Evolutionary conservation across 2,888 invertebrate species (phyloP), one percentile per base, ranked within the genome.

Genomic region (Athetis lepigone): DNA sequence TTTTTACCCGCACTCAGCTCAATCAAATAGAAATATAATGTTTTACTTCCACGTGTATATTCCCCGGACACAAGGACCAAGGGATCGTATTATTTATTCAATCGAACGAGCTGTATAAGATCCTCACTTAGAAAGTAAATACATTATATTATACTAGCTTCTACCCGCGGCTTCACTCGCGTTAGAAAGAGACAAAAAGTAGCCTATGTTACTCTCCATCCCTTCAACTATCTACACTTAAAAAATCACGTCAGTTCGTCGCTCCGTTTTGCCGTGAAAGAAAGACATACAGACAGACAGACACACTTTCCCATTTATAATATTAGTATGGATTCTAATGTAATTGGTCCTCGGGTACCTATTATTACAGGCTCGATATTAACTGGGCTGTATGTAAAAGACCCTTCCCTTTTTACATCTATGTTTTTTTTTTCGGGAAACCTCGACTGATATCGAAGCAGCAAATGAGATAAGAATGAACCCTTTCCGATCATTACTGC

Each of bases 41-140:
- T 40, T 16, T 25, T n/a, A 33, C n/a, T 43, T 6, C 21, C 69
- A 66, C 73, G 69, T 58, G 73, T 52, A 5, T 43, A 65, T 46
- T 47, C 72, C 42, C 56, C 5, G 11, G 65, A 27, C 33, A 19
- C 4, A 18, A 33, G 37, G 33, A 43, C 72, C 66, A 65, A 57
- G 51, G 57, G 46, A 33, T 19, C 9, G 11, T 23, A 47, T 49
- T 13, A 45, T 45, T 52, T 64, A 52, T 56, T 51, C n/a, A 64
- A 46, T 64, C 33, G 36, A 29, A 52, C 36, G 23, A 27, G 33
- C 36, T 42, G 25, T 55, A 40, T 29, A 51, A 51, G 29, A 36
- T 27, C 54, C 18, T 3, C 50, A 13, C 47, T 4, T 29, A 9
- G 37, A 66, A 39, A 9, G 13, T 13, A 13, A 13, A 13, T 33